Conservation (phyloP, 2,113 vertebrate genomes). For the Nyctibius bracteatus region DNA sequence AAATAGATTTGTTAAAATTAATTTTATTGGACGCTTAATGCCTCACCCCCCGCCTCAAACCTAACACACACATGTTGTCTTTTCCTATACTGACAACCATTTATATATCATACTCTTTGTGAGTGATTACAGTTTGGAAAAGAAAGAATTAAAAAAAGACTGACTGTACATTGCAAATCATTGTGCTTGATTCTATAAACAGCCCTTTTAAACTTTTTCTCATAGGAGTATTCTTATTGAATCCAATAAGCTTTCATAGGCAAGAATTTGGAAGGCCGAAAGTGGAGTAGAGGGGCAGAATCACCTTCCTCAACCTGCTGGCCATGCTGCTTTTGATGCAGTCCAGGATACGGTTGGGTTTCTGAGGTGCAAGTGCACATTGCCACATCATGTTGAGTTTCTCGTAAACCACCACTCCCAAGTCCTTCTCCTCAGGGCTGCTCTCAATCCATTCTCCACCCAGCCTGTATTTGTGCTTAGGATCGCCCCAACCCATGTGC, state of each 20-base stretch:
- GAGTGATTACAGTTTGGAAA: neutral
- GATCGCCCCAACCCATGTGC: no score
- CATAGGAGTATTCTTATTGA: neutral
- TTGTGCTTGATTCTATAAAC: neutral
- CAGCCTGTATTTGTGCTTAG: no score
- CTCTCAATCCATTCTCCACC: no score
- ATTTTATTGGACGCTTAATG: slow-evolving; percentile 4
- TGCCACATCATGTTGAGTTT: no score
- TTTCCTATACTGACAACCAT: slow-evolving; percentile 25
- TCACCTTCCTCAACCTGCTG: no score
- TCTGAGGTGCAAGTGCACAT: no score
- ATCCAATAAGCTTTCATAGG: neutral
- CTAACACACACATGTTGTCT: neutral
- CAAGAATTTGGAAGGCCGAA: neutral
- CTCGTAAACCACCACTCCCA: no score
- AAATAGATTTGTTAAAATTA: slow-evolving; percentile 50
- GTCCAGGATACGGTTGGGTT: no score
- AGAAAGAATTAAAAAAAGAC: neutral
- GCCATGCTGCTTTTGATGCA: no score
- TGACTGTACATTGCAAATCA: neutral
- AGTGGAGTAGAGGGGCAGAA: no score
- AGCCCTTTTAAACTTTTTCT: neutral
- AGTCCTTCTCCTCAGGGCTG: no score
- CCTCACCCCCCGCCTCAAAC: neutral
- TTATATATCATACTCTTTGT: slow-evolving; percentile 27